Evolutionary conservation across 2,113 vertebrate genomes (phyloP).

Genomic region (Ginglymostoma cirratum): DNA sequence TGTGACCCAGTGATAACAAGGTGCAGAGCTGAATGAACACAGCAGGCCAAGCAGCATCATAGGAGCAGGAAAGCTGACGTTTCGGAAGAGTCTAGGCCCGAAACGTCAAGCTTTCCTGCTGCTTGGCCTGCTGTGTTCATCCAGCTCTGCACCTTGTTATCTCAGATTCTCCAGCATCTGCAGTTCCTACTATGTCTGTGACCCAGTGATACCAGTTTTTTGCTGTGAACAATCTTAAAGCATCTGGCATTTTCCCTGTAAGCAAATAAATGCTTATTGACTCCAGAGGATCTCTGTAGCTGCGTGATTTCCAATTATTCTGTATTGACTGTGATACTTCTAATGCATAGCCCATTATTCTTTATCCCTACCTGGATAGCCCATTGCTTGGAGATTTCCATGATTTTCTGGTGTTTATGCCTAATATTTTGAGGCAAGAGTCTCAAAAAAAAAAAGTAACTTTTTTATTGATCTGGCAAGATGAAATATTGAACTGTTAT

Average conservation of each 20-base stretch:
- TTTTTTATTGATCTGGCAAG: not conserved
- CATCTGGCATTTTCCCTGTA: not conserved
- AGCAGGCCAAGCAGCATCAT: too few relatives aligned
- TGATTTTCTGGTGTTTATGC: not conserved
- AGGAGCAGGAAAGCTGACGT: too few relatives aligned
- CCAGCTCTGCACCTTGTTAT: too few relatives aligned
- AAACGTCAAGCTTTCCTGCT: too few relatives aligned
- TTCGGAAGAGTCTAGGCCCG: too few relatives aligned
- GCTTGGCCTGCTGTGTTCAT: too few relatives aligned
- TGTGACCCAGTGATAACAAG: not conserved
- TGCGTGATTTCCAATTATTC: not conserved
- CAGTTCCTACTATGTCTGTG: too few relatives aligned
- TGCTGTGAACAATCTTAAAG: not conserved
- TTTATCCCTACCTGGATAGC: not conserved
- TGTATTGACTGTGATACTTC: not conserved
- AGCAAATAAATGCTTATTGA: not conserved
- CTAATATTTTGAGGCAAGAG: not conserved
- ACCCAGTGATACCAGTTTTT: not conserved
- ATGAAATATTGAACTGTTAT: not conserved
- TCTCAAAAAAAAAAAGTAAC: not conserved
- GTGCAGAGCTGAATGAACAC: too few relatives aligned
- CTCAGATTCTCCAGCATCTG: too few relatives aligned
- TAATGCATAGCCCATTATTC: not conserved
- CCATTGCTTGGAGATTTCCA: not conserved
- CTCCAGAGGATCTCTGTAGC: not conserved